These are phyloP conservation scores for Aix galericulata DNA, from an alignment of 2,113 vertebrate species.

Conservation along the genomic window DNA sequence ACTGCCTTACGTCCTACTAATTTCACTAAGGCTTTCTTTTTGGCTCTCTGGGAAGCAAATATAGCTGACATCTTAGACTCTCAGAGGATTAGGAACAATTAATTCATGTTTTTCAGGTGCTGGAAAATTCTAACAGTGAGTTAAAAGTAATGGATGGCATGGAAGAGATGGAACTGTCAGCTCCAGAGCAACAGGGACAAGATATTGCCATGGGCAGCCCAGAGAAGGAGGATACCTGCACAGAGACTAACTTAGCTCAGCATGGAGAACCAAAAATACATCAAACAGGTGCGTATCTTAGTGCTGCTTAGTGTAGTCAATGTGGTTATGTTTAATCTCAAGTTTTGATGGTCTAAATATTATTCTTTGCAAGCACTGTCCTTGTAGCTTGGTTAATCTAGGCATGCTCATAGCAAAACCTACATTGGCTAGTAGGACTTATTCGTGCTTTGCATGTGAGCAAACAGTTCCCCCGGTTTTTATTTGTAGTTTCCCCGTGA, in stretches of 20 bases:
- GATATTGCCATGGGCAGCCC: constrained; percentile 51
- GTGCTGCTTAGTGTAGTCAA: background rate
- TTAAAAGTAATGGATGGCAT: background rate
- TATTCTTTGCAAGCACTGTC: background rate
- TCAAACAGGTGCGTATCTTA: background rate
- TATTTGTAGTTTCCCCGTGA: background rate
- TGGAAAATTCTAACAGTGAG: background rate
- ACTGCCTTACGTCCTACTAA: background rate
- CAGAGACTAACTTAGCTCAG: background rate
- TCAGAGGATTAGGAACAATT: background rate
- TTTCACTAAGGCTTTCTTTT: background rate
- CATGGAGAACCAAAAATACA: background rate
- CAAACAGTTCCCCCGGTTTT: background rate
- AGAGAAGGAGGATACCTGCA: background rate
- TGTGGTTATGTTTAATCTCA: background rate
- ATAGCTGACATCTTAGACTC: background rate
- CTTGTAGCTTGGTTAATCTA: background rate
- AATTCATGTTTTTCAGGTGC: constrained; percentile 5
- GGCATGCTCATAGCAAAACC: background rate
- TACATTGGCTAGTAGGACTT: background rate
- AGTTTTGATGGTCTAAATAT: background rate
- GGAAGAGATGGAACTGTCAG: constrained; percentile 32
- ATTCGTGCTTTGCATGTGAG: rapidly evolving
- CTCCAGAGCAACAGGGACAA: background rate
- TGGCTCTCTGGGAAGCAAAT: background rate